Percentiles rank a stretch among this genome's conserved stretches.
Evolutionary conservation across 2,888 invertebrate species (phyloP).

Genomic region (Diadegma fenestrale): DNA sequence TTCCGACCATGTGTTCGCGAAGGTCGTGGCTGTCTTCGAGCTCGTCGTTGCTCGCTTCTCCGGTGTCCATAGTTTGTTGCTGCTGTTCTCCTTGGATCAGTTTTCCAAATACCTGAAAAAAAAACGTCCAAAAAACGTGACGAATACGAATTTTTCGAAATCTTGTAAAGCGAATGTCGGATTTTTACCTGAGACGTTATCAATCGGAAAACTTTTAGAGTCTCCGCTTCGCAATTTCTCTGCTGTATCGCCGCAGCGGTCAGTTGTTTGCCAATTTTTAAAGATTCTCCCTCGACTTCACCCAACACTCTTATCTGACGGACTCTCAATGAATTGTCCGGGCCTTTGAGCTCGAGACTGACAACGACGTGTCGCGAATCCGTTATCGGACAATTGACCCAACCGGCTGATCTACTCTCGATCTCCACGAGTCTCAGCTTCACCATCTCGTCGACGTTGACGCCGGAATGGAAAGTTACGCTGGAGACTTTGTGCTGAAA

Average conservation of each 20-base stretch:
- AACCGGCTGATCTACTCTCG: slow-evolving; percentile 93
- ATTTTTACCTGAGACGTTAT: slow-evolving; percentile 93
- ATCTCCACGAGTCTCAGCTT: slow-evolving; percentile 94
- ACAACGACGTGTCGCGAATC: slow-evolving; percentile 87
- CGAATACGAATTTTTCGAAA: neutral
- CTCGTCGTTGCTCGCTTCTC: slow-evolving; percentile 82
- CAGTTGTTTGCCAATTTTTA: slow-evolving; percentile 86
- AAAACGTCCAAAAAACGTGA: neutral
- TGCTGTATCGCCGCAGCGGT: slow-evolving; percentile 90
- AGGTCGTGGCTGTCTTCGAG: slow-evolving; percentile 89
- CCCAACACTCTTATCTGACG: slow-evolving; percentile 92
- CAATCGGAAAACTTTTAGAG: slow-evolving; percentile 95
- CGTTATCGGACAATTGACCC: slow-evolving; percentile 94
- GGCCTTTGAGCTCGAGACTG: slow-evolving; percentile 95
- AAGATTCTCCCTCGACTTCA: slow-evolving; percentile 87
- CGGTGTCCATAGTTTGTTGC: slow-evolving; percentile 81
- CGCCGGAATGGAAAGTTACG: slow-evolving; percentile 94
- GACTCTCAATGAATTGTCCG: slow-evolving; percentile 95
- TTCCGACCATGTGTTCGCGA: slow-evolving; percentile 98
- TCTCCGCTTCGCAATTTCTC: slow-evolving; percentile 95
- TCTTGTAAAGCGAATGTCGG: neutral
- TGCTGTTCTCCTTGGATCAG: slow-evolving; percentile 90
- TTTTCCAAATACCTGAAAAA: slow-evolving; percentile 93
- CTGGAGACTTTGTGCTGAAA: slow-evolving; percentile 95
- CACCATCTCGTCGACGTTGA: slow-evolving; percentile 92